Percentiles rank a stretch among this genome's conserved stretches.
Conservation (phyloP, 2,797 vertebrate species). For the Meriones psammophilus region DNA sequence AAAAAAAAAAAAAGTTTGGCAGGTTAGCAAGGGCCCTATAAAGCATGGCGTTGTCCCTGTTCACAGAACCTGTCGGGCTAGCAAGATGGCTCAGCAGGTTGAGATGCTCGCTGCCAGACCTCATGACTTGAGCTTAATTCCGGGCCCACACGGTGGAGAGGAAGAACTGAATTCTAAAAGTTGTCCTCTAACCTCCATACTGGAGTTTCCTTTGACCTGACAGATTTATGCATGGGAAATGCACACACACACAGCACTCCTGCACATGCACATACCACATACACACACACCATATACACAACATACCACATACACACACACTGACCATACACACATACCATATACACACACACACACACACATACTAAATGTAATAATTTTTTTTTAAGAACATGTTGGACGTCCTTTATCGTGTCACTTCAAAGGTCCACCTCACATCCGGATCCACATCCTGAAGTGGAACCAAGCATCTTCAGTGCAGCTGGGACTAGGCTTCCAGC, state of each 20-base stretch:
- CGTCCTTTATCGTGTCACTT: constrained; percentile 5
- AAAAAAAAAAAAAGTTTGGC: neutral
- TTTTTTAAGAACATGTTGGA: neutral
- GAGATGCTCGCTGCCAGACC: neutral
- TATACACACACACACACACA: neutral
- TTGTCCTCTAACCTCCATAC: neutral
- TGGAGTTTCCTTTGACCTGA: neutral
- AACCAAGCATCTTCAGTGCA: neutral
- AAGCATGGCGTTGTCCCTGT: neutral
- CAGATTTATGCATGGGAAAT: neutral
- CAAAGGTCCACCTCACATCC: neutral
- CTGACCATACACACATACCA: neutral
- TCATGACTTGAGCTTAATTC: neutral
- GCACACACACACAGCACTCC: neutral
- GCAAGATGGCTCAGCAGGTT: neutral
- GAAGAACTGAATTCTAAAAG: neutral
- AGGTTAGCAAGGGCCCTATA: neutral
- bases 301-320: neutral
- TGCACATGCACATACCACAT: neutral
- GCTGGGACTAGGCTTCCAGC: neutral
- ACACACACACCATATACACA: neutral
- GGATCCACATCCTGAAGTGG: neutral
- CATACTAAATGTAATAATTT: neutral
- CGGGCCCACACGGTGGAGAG: neutral
- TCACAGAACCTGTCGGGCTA: neutral